Conservation (phyloP, 2,888 invertebrate genomes). For the Trachelus stipa region DNA sequence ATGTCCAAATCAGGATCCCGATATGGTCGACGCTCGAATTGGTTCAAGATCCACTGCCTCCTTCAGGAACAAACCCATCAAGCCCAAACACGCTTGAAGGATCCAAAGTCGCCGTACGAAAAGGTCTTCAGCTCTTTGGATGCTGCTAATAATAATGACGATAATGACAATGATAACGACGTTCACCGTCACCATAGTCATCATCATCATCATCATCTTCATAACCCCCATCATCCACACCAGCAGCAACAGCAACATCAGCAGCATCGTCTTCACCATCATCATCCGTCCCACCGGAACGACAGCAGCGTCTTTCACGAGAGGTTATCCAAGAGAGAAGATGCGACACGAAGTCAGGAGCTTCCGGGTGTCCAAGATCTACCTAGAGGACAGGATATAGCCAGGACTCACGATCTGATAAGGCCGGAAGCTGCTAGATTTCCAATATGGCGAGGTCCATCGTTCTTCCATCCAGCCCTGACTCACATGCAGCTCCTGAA, state of each 20-base stretch:
- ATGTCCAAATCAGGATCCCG: constrained; percentile 71
- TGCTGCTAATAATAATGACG: constrained; percentile 54
- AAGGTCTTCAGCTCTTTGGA: constrained; percentile 57
- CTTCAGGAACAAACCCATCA: constrained; percentile 69
- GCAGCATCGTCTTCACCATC: constrained; percentile 19
- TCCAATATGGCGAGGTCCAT: constrained; percentile 58
- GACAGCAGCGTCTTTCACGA: constrained; percentile 35
- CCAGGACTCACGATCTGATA: constrained; percentile 48
- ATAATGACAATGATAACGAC: constrained; percentile 38
- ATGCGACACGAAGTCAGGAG: constrained; percentile 45
- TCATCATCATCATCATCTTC: not conserved
- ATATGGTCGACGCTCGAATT: constrained; percentile 70
- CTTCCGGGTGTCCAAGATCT: constrained; percentile 44
- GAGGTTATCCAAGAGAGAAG: constrained; percentile 47
- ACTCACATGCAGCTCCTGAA: constrained; percentile 60
- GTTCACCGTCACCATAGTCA: not conserved
- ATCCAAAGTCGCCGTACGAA: constrained; percentile 54
- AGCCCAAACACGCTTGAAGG: constrained; percentile 53
- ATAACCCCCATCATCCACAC: constrained; percentile 23
- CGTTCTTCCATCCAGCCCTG: constrained; percentile 58
- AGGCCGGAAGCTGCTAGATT: constrained; percentile 58
- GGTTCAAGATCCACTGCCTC: constrained; percentile 72
- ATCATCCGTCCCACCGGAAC: constrained; percentile 8
- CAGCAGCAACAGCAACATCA: constrained; percentile 35
- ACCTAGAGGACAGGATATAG: constrained; percentile 29